Base-by-base conservation (phyloP, 1,140 invertebrate species). In the Pygmarrhopalites habei region DNA sequence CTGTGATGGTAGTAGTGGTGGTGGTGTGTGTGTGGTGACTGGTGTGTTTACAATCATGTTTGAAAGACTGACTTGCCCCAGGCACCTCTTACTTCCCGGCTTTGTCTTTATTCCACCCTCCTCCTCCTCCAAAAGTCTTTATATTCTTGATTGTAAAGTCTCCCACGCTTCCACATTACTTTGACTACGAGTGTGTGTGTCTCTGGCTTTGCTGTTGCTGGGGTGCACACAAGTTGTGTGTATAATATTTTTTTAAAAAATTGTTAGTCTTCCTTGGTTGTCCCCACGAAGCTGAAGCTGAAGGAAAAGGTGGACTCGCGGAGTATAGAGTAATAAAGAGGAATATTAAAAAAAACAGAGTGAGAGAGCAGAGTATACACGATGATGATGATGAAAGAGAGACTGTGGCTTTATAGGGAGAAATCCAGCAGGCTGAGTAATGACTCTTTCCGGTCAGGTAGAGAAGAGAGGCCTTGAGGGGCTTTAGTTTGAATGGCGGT, bases 371-470 rank as follows among this genome's bases (percentile, higher is more conserved):
- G 32, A 35, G 15, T 15, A 35, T 15, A 35, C 32, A 35, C 32
- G n/a, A n/a, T n/a, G n/a, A n/a, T n/a, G n/a, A n/a, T n/a, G n/a
- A n/a, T n/a, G n/a, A n/a, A n/a, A n/a, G n/a, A 35, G 32, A 5
- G 32, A 35, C 32, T 35, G 44, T 12, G 23, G n/a, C n/a, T n/a
- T n/a, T n/a, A n/a, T n/a, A n/a, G n/a, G n/a, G n/a, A n/a, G n/a
- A n/a, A n/a, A n/a, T n/a, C n/a, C n/a, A n/a, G n/a, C n/a, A n/a
- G n/a, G n/a, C n/a, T 47, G 44, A 47, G 44, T 47, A 47, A 47
- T n/a, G 44, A 47, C 44, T 47, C 44, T 47, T 47, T 47, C 44
- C 44, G 44, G 44, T 47, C 5, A 47, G 44, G 44, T 47, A 47
- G 44, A 47, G 7, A 47, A 47, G 5, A 47, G 44, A 47, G 44